Conservation (phyloP, 2,113 vertebrate genomes). For the Sciurus niger region DNA sequence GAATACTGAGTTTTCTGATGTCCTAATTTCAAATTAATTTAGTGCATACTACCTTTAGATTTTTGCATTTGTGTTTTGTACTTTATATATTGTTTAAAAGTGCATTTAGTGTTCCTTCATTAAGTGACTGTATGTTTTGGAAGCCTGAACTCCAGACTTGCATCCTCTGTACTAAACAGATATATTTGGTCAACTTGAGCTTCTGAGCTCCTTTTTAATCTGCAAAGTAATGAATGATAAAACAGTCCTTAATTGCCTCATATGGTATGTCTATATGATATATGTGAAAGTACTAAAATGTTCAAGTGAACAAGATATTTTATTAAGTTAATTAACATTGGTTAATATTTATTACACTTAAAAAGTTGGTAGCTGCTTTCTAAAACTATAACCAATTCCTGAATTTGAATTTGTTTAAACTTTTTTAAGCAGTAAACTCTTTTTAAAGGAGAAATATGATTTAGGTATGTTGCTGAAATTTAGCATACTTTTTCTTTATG, state of each 20-base stretch:
- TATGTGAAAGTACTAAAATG: background rate
- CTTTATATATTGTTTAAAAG: slow-evolving; percentile 14
- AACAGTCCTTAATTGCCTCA: background rate
- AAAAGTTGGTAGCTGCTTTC: background rate
- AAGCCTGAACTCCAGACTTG: background rate
- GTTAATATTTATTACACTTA: slow-evolving; percentile 34
- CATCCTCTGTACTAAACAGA: background rate
- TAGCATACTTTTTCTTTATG: background rate
- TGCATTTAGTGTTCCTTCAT: background rate
- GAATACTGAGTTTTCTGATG: background rate
- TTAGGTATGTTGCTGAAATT: background rate
- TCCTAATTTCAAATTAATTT: slow-evolving; percentile 25
- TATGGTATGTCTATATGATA: background rate
- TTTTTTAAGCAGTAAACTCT: background rate
- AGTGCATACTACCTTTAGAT: background rate
- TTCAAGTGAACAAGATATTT: background rate
- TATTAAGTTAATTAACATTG: slow-evolving; percentile 7
- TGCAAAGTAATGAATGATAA: slow-evolving; percentile 27
- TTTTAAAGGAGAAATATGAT: background rate
- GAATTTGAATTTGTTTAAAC: slow-evolving; percentile 22
- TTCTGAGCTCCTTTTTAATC: background rate
- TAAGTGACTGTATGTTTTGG: background rate
- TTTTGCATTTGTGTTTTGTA: background rate
- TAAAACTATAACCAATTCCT: slow-evolving; percentile 9
- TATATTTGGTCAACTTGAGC: background rate